These are phyloP conservation scores for Apotomis betuletana DNA, from an alignment of 2,888 invertebrate genomes.

Conservation along the genomic window DNA sequence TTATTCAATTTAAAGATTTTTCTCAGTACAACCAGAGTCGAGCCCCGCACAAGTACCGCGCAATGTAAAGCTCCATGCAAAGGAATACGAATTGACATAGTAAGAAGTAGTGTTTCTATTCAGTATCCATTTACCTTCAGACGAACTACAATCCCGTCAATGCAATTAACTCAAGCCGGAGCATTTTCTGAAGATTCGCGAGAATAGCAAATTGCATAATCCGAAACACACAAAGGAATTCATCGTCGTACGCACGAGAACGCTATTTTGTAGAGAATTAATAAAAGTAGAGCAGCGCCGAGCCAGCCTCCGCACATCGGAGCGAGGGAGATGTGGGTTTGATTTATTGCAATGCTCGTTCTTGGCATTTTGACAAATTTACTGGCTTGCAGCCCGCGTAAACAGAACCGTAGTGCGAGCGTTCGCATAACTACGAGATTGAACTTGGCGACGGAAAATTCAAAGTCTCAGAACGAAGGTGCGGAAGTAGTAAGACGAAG, in stretches of 20 bases:
- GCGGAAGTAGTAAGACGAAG: conserved; percentile 56
- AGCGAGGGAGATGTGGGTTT: conserved; percentile 34
- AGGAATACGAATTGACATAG: conserved; percentile 22
- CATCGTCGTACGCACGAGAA: conserved; percentile 10
- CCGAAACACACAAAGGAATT: conserved; percentile 11
- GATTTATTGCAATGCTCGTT: conserved; percentile 40
- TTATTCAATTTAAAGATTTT: conserved; percentile 52
- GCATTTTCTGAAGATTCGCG: background rate
- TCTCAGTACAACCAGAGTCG: conserved; percentile 41
- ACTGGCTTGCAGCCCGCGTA: conserved; percentile 37
- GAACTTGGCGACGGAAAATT: conserved; percentile 23
- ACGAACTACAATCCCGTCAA: background rate
- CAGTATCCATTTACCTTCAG: conserved; percentile 10
- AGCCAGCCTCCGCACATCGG: conserved; percentile 25
- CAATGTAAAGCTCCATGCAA: conserved; percentile 22
- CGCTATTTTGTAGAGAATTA: conserved; percentile 24
- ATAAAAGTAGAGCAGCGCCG: conserved; percentile 30
- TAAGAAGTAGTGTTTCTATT: conserved; percentile 15
- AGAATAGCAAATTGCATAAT: background rate
- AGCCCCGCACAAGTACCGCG: conserved; percentile 26
- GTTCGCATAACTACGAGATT: conserved; percentile 1
- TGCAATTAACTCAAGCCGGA: background rate
- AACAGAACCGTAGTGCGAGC: conserved; percentile 23
- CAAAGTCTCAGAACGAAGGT: conserved; percentile 15
- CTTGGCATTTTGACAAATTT: conserved; percentile 42